phyloP scores from a whole-genome alignment of 2,888 invertebrate species.

The Drosophila fulvimacula region DNA sequence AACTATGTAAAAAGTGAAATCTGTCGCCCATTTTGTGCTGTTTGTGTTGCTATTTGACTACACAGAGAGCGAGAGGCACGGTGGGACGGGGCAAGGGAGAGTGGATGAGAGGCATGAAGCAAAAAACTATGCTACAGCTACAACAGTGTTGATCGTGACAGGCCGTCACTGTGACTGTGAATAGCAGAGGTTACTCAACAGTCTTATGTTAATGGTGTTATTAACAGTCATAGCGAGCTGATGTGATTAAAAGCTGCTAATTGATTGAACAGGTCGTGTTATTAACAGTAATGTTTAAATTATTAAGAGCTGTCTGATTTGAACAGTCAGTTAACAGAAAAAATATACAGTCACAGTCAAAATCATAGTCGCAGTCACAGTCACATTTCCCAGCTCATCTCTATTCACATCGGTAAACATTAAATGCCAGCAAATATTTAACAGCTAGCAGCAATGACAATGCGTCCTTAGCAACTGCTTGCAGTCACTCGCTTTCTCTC shows the following conservation, averaged over 20 bases:
- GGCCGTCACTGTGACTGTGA: not conserved
- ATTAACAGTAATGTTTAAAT: not conserved
- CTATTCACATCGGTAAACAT: constrained; percentile 54
- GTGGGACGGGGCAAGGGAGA: no score
- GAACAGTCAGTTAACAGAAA: not conserved
- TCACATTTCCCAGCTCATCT: not conserved
- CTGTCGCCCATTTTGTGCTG: constrained; percentile 64
- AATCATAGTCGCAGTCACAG: not conserved
- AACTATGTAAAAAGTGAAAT: constrained; percentile 74
- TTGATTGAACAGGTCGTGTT: not conserved
- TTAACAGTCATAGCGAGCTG: not conserved
- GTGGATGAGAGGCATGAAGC: not conserved
- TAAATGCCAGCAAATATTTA: constrained; percentile 77
- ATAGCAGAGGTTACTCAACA: not conserved
- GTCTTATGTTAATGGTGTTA: not conserved
- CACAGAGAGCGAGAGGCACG: constrained; percentile 15
- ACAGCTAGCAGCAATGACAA: constrained; percentile 50
- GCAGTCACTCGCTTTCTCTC: not conserved
- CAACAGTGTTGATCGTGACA: constrained; percentile 4
- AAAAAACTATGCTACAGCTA: constrained; percentile 52
- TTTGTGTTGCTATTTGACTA: constrained; percentile 75
- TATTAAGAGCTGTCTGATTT: not conserved
- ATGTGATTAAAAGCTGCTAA: not conserved
- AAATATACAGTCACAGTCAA: not conserved
- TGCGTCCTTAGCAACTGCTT: constrained; percentile 11